Evolutionary conservation across 2,113 vertebrate genomes (phyloP).

Genomic region (Rhea pennata): DNA sequence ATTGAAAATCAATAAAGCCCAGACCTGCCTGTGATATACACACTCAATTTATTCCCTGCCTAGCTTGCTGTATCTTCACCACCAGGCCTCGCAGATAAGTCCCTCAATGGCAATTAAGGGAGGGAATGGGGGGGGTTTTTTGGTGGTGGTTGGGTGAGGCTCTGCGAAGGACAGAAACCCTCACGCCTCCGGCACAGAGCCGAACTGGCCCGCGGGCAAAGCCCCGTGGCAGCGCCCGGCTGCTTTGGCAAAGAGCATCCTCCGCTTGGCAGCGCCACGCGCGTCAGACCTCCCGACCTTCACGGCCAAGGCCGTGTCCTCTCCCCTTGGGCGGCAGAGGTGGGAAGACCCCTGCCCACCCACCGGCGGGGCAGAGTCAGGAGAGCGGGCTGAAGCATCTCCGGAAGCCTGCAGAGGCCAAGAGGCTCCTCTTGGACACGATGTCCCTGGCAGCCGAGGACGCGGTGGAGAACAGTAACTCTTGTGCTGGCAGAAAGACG

Average conservation of each 20-base stretch:
- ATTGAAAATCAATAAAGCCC: constrained; percentile 69
- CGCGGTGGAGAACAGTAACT: background rate
- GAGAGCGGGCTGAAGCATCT: background rate
- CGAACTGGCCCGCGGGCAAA: no score
- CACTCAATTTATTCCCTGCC: constrained; percentile 38
- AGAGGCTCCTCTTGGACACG: background rate
- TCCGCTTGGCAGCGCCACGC: fast-evolving
- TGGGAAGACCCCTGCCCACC: background rate
- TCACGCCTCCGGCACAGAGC: no score
- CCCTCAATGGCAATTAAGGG: background rate
- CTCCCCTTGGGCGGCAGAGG: background rate
- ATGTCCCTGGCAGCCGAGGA: background rate
- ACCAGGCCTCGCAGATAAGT: background rate
- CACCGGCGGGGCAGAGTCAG: background rate
- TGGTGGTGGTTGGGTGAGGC: no score
- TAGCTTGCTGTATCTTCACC: constrained; percentile 3
- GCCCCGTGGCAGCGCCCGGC: no score
- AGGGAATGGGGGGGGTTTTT: background rate
- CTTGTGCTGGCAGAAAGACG: background rate
- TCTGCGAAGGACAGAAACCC: no score
- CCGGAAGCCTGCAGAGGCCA: background rate
- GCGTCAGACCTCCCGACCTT: background rate
- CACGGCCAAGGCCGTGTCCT: background rate
- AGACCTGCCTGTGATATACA: constrained; percentile 58
- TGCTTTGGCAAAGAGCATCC: background rate